Conservation (phyloP, 2,888 invertebrate genomes). For the Vandiemenella viatica region DNA sequence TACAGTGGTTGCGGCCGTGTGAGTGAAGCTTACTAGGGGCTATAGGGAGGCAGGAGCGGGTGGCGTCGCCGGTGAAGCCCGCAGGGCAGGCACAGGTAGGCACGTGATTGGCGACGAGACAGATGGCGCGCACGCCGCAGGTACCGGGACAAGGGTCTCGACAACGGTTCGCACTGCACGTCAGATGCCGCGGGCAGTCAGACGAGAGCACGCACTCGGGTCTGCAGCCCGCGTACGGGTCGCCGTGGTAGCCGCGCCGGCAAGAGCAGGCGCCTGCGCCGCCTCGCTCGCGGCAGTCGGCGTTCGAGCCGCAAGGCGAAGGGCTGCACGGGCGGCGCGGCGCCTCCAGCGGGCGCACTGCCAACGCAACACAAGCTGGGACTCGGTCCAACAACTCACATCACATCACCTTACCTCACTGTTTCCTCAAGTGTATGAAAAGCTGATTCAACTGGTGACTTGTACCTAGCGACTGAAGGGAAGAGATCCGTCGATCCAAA, state of each 20-base stretch:
- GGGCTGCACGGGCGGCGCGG: conserved; percentile 60
- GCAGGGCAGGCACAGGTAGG: conserved; percentile 60
- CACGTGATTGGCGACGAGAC: conserved; percentile 57
- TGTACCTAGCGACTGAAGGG: too few relatives aligned
- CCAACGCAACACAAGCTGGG: neutral
- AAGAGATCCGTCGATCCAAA: too few relatives aligned
- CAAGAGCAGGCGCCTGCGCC: conserved; percentile 65
- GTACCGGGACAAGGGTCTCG: conserved; percentile 61
- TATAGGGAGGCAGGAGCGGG: conserved; percentile 39
- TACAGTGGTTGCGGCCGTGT: too few relatives aligned
- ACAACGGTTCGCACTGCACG: conserved; percentile 66
- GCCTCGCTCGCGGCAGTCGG: conserved; percentile 57
- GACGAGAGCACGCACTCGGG: conserved; percentile 69
- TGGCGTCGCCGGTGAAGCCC: conserved; percentile 56
- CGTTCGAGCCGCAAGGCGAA: conserved; percentile 65
- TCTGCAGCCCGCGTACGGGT: conserved; percentile 62
- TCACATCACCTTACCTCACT: neutral
- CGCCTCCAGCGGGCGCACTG: conserved; percentile 32
- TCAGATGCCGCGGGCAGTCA: conserved; percentile 53
- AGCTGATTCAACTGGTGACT: too few relatives aligned
- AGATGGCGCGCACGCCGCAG: conserved; percentile 63
- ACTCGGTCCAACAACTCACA: conserved; percentile 1
- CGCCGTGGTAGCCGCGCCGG: conserved; percentile 56
- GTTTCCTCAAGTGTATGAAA: too few relatives aligned
- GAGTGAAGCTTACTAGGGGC: conserved; percentile 26